Conservation (phyloP, 2,113 vertebrate species). For the Percopsis transmontana region DNA sequence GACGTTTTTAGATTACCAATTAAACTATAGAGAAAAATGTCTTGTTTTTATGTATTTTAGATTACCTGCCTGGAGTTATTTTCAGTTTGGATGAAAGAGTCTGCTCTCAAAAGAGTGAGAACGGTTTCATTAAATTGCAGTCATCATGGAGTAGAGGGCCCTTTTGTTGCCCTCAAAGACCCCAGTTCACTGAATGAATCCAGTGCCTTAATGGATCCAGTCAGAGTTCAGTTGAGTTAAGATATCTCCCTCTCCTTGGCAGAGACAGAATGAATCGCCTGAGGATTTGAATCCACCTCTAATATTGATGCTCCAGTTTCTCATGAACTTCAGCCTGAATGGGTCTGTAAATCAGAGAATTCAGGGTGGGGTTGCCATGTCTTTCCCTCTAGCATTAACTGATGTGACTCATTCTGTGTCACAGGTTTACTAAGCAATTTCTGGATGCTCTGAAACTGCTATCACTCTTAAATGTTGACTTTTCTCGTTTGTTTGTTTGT, state of each 20-base stretch:
- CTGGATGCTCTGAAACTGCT: too few species aligned
- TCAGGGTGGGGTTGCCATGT: background rate
- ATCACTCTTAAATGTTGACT: too few species aligned
- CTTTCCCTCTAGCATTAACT: background rate
- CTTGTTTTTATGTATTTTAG: background rate
- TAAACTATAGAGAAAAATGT: constrained; percentile 4
- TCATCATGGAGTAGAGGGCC: constrained; percentile 10
- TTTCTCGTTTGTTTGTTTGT: too few species aligned
- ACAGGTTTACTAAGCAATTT: too few species aligned
- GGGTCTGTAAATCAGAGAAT: background rate
- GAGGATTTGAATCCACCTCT: background rate
- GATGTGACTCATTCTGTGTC: too few species aligned
- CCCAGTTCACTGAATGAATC: background rate
- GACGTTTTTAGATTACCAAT: background rate
- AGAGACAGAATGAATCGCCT: background rate
- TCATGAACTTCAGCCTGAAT: background rate
- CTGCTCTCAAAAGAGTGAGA: constrained; percentile 1
- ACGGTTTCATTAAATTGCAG: constrained; percentile 11
- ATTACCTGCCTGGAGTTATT: constrained; percentile 10
- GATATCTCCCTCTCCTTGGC: background rate
- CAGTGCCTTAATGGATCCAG: background rate
- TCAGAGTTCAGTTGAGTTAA: constrained; percentile 19
- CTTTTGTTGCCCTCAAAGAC: constrained; percentile 14
- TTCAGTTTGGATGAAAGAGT: background rate
- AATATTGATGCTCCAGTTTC: background rate